phyloP scores from a whole-genome alignment of 2,888 invertebrate genomes.

The Thalpophila matura region DNA sequence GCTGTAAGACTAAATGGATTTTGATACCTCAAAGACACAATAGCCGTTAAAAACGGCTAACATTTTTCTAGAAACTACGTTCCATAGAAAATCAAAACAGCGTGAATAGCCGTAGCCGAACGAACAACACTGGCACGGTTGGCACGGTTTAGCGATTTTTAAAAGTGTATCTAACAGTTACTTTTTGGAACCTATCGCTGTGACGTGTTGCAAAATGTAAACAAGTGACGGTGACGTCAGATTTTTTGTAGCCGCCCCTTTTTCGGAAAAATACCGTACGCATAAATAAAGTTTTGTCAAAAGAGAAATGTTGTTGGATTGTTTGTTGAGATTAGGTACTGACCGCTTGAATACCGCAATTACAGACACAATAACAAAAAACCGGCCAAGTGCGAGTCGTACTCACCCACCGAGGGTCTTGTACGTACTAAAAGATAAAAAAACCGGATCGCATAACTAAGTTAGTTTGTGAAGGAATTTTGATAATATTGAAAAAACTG shows the following conservation, averaged over 20 bases:
- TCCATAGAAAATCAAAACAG: constrained; percentile 6
- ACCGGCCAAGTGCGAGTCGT: too few relatives aligned
- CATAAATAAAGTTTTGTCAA: not conserved
- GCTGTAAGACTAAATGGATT: too few relatives aligned
- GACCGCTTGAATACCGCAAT: too few relatives aligned
- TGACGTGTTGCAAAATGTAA: constrained; percentile 36
- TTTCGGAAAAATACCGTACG: constrained; percentile 1
- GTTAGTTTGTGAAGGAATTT: too few relatives aligned
- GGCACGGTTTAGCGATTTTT: constrained; percentile 30
- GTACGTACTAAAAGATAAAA: too few relatives aligned
- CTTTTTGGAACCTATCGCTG: constrained; percentile 24
- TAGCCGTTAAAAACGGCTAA: not conserved
- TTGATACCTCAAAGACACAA: too few relatives aligned
- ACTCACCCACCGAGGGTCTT: too few relatives aligned
- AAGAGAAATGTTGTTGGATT: not conserved
- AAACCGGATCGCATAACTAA: too few relatives aligned
- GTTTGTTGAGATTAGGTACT: too few relatives aligned
- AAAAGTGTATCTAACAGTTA: constrained; percentile 14
- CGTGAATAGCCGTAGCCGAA: not conserved
- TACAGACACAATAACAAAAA: too few relatives aligned
- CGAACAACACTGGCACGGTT: constrained; percentile 19
- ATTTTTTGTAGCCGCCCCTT: constrained; percentile 6
- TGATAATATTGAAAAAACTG: too few relatives aligned
- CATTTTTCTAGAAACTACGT: not conserved
- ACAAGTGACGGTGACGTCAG: constrained; percentile 19